Conservation (phyloP, 1,140 invertebrate genomes). For the Nasonia giraulti region DNA sequence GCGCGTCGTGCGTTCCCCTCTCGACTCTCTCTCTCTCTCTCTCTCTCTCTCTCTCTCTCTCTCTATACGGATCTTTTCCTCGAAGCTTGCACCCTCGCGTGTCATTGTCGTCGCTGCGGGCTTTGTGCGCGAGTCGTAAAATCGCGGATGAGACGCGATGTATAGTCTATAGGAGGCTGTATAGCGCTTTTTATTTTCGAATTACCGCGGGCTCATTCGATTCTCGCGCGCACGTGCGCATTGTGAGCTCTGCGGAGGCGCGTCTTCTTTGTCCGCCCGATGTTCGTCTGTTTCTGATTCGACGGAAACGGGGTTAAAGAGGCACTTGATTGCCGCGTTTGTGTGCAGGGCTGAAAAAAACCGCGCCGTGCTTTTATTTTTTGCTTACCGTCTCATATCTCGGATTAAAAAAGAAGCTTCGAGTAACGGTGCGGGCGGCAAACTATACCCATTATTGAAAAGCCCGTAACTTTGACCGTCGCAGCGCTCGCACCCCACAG, state of each 20-base stretch:
- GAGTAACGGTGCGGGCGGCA: neutral
- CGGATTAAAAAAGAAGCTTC: neutral
- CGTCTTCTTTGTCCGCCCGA: neutral
- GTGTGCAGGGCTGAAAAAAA: too few relatives aligned
- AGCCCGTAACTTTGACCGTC: neutral
- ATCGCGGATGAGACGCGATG: neutral
- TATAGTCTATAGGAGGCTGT: neutral
- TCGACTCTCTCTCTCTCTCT: constrained; percentile 1
- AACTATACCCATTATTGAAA: neutral
- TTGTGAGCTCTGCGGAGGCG: neutral
- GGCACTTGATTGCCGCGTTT: neutral
- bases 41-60: neutral
- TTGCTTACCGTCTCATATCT: neutral
- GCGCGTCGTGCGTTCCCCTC: constrained; percentile 1
- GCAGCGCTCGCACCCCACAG: neutral
- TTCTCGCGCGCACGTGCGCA: neutral
- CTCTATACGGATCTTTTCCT: neutral
- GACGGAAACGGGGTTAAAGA: constrained; percentile 13
- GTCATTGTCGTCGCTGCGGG: constrained; percentile 16
- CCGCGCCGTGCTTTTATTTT: neutral
- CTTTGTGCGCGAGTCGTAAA: neutral
- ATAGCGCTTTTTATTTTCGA: neutral
- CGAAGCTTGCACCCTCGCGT: neutral
- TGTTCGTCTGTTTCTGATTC: neutral
- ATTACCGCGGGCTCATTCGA: constrained; percentile 4